A percentile compares a stretch with the other conserved stretches of the same genome.
These are phyloP conservation scores for Bombus breviceps DNA, from an alignment of 1,140 invertebrate genomes.

Conservation along the genomic window DNA sequence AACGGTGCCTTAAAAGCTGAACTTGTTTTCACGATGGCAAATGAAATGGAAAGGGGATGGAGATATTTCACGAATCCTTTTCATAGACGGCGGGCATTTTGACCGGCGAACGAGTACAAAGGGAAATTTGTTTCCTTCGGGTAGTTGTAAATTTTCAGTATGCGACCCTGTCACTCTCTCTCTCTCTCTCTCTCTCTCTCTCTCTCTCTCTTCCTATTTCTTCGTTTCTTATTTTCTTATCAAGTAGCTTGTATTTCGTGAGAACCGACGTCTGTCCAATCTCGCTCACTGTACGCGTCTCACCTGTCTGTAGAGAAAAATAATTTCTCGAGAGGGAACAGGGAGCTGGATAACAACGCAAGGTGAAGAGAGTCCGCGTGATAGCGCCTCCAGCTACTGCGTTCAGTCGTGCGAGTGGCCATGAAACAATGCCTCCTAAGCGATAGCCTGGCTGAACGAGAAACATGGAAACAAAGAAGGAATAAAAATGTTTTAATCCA, in stretches of 20 bases:
- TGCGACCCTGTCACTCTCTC: not conserved
- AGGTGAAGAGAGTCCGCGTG: slow-evolving; percentile 31
- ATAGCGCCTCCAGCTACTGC: slow-evolving; percentile 18
- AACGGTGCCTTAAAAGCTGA: not conserved
- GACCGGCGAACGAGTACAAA: not conserved
- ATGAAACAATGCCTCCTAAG: slow-evolving; percentile 69
- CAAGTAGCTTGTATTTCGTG: slow-evolving; percentile 49
- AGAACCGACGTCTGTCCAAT: slow-evolving; percentile 64
- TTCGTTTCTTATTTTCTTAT: slow-evolving; percentile 20
- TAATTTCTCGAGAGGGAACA: slow-evolving; percentile 52
- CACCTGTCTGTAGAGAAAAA: slow-evolving; percentile 58
- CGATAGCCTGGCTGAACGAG: slow-evolving; percentile 33
- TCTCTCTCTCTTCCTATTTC: not conserved
- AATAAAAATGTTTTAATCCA: slow-evolving; percentile 72
- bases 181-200: too few relatives aligned
- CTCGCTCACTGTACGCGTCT: slow-evolving; percentile 59
- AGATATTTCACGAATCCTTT: not conserved
- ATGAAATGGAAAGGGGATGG: not conserved
- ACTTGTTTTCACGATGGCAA: slow-evolving; percentile 17
- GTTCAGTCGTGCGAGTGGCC: slow-evolving; percentile 45
- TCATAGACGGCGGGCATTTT: not conserved
- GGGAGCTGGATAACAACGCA: not conserved
- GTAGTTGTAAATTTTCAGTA: not conserved
- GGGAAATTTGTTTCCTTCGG: slow-evolving; percentile 4
- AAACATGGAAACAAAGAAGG: slow-evolving; percentile 34